phyloP scores from a whole-genome alignment of 2,797 vertebrate genomes.

The Pogoniulus pusillus region DNA sequence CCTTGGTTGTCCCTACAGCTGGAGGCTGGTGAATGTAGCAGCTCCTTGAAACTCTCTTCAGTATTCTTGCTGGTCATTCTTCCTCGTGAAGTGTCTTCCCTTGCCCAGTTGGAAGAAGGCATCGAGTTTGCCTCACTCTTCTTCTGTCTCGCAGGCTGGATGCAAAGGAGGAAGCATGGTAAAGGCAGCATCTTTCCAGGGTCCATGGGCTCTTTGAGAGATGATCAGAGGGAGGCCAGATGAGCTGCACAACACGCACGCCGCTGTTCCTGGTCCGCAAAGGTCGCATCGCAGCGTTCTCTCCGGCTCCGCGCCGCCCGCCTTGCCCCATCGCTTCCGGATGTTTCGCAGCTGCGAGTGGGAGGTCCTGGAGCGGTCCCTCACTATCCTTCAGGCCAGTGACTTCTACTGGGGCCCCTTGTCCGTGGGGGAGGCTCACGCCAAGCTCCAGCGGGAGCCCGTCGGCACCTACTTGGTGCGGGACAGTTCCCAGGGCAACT shows the following conservation, averaged over 20 bases:
- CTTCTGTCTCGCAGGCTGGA: constrained; percentile 41
- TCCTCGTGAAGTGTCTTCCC: not conserved
- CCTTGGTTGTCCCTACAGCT: not conserved
- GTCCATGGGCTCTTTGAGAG: constrained; percentile 70
- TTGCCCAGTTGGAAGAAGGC: not conserved
- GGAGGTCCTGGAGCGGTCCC: constrained; percentile 70
- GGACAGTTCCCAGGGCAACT: constrained; percentile 74
- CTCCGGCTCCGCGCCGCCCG: not conserved
- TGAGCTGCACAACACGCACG: constrained; percentile 32
- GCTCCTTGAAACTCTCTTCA: not conserved
- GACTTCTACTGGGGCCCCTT: constrained; percentile 78
- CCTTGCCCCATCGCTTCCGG: constrained; percentile 62
- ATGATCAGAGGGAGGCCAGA: constrained; percentile 70
- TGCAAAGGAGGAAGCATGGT: constrained; percentile 22
- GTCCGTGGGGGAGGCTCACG: constrained; percentile 68
- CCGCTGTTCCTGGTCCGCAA: not conserved
- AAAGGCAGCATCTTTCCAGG: constrained; percentile 45
- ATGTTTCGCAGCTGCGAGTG: constrained; percentile 69
- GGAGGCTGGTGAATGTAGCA: not conserved
- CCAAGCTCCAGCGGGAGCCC: constrained; percentile 58
- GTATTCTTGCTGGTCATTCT: not conserved
- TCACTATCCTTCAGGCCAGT: constrained; percentile 68
- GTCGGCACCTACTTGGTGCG: constrained; percentile 75
- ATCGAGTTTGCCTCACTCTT: constrained; percentile 13
- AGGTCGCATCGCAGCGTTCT: constrained; percentile 22